Evolutionary conservation across 2,888 invertebrate genomes (phyloP).

Genomic region (Vesta saturnalis): DNA sequence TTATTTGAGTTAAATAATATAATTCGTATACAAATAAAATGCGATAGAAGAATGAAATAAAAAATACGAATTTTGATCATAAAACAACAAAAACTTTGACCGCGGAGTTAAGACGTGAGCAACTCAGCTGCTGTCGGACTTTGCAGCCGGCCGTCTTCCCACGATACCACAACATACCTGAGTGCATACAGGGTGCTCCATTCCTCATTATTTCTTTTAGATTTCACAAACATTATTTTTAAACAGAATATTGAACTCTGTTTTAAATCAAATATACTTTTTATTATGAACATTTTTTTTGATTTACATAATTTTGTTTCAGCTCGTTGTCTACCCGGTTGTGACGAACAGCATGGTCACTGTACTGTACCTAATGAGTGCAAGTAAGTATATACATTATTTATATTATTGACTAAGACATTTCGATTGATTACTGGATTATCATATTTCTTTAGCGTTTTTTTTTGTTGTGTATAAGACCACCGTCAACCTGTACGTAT

Average conservation of each 20-base stretch:
- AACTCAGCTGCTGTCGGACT: constrained; percentile 58
- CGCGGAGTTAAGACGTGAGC: constrained; percentile 61
- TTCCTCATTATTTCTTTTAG: constrained; percentile 37
- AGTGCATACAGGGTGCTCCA: constrained; percentile 58
- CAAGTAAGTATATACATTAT: constrained; percentile 80
- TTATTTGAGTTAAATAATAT: constrained; percentile 8
- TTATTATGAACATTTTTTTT: constrained; percentile 4
- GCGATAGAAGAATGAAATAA: constrained; percentile 39
- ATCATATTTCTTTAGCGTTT: constrained; percentile 14
- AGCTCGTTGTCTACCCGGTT: constrained; percentile 95
- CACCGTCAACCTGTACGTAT: not conserved
- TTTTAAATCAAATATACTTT: too few species aligned
- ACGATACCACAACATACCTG: constrained; percentile 61
- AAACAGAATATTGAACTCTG: constrained; percentile 11
- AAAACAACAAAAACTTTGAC: constrained; percentile 60
- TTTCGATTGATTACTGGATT: constrained; percentile 24
- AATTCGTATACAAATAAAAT: not conserved
- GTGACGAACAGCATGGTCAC: constrained; percentile 89
- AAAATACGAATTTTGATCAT: constrained; percentile 59
- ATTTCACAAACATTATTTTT: constrained; percentile 28
- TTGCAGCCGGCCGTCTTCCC: constrained; percentile 59
- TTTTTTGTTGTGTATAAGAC: constrained; percentile 5
- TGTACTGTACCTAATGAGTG: constrained; percentile 95
- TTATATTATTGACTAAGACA: constrained; percentile 23
- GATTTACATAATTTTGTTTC: constrained; percentile 61